phyloP scores from a whole-genome alignment of 2,888 invertebrate species.

The Clistopyga incitator region DNA sequence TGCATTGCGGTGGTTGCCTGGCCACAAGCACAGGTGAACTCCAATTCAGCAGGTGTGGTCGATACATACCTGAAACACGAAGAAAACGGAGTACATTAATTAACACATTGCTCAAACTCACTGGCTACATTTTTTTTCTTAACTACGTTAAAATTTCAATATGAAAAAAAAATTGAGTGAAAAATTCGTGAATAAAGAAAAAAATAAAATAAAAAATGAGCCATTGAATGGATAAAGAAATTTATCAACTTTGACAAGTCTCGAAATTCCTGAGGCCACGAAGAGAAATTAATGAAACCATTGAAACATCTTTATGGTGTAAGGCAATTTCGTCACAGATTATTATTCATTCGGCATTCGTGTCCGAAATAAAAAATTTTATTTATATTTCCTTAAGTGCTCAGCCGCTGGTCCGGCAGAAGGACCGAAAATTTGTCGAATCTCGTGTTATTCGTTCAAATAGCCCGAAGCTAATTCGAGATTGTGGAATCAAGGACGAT shows the following conservation, averaged over 20 bases:
- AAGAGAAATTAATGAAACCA: slow-evolving; percentile 6
- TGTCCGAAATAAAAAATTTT: background rate
- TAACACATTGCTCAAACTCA: slow-evolving; percentile 36
- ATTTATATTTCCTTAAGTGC: background rate
- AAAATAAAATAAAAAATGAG: background rate
- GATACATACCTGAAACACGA: slow-evolving; percentile 68
- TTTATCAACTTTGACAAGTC: background rate
- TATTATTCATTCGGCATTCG: background rate
- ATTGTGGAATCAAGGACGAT: slow-evolving; percentile 7
- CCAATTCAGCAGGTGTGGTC: slow-evolving; percentile 59
- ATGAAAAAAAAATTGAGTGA: too few species aligned
- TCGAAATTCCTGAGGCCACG: background rate
- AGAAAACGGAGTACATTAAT: slow-evolving; percentile 54
- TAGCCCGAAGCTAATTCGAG: background rate
- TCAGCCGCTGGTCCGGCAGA: background rate
- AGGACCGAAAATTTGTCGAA: background rate
- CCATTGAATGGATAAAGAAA: background rate
- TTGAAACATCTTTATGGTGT: background rate
- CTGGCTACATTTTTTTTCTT: background rate
- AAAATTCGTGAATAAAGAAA: too few species aligned
- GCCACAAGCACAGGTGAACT: slow-evolving; percentile 43
- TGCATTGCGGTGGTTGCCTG: slow-evolving; percentile 46
- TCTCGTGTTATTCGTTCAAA: background rate
- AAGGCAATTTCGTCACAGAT: background rate
- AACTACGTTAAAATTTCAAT: background rate